Evolutionary conservation across 2,888 invertebrate species (phyloP).

Genomic region (Scotopteryx bipunctaria): DNA sequence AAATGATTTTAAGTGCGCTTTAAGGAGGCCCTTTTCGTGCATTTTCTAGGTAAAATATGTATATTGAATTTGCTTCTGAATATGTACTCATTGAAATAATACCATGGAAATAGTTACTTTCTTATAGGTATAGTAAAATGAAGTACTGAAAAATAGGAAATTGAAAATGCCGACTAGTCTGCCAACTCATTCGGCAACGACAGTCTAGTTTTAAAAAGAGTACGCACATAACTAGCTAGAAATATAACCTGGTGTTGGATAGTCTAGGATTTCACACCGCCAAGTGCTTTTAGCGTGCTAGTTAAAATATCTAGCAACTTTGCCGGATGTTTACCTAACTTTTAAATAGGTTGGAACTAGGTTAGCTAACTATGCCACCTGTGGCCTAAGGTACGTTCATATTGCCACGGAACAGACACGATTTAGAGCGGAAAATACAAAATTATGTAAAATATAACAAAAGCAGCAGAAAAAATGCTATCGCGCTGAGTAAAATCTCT

Average conservation of each 20-base stretch:
- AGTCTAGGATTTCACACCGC: conserved; percentile 43
- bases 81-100: no score
- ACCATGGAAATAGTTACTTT: no score
- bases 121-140: no score
- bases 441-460: background rate
- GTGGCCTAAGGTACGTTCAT: conserved; percentile 41
- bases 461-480: background rate
- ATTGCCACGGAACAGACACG: background rate
- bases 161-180: no score
- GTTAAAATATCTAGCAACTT: conserved; percentile 49
- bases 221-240: no score
- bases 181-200: background rate
- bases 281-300: conserved; percentile 49
- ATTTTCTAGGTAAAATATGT: no score
- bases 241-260: conserved; percentile 37
- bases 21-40: no score
- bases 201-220: no score
- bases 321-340: conserved; percentile 58
- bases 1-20: no score
- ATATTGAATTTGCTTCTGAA: no score
- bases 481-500: no score
- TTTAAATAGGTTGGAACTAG: conserved; percentile 65
- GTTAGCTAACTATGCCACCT: conserved; percentile 66
- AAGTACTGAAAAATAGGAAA: no score
- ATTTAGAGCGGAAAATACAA: background rate